Percentiles rank a stretch among this genome's conserved stretches.
Evolutionary conservation across 2,888 invertebrate genomes (phyloP).

Genomic region (Stenodema calcarata): DNA sequence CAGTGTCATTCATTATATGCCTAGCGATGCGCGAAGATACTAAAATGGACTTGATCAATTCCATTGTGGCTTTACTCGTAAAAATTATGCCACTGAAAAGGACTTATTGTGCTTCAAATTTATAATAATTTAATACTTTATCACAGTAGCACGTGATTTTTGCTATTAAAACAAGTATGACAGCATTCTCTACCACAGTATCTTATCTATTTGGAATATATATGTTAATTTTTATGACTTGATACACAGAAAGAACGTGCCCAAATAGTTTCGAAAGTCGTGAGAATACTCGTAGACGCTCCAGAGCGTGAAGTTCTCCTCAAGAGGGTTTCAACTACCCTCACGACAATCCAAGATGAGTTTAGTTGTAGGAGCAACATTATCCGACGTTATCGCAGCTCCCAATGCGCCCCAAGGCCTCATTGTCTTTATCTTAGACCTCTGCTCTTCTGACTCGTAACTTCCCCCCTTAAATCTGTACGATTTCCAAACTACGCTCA

Average conservation of each 20-base stretch:
- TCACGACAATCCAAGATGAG: neutral
- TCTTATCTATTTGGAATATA: neutral
- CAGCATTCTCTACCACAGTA: no score
- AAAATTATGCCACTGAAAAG: no score
- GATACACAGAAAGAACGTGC: no score
- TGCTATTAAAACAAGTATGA: no score
- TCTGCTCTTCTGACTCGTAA: neutral
- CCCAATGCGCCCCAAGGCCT: neutral
- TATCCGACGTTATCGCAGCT: neutral
- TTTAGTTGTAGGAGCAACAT: neutral
- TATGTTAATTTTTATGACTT: no score
- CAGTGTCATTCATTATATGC: no score
- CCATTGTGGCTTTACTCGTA: no score
- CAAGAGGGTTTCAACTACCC: neutral
- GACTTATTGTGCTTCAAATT: no score
- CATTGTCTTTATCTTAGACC: neutral
- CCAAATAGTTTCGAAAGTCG: neutral
- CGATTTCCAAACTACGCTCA: neutral
- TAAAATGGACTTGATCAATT: no score
- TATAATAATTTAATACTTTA: no score
- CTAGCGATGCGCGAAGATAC: no score
- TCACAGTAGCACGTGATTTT: no score
- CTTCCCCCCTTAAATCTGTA: neutral
- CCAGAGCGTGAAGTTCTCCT: neutral
- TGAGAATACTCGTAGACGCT: neutral